phyloP scores from a whole-genome alignment of 2,113 vertebrate species.

The Crotalus horridus region DNA sequence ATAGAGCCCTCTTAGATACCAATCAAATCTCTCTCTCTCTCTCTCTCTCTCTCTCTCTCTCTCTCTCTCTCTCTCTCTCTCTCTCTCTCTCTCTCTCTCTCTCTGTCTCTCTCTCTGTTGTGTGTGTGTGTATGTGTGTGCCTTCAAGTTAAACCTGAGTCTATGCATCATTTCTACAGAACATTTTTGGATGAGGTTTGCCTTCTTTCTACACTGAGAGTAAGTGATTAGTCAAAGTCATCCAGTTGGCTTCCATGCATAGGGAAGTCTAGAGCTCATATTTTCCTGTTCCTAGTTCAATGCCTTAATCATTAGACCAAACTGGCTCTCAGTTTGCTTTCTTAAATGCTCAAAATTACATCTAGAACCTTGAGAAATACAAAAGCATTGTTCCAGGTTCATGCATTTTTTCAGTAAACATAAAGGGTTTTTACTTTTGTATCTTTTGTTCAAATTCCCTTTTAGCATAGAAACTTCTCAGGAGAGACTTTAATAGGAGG shows the following conservation, averaged over 20 bases:
- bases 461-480: background rate
- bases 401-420: background rate
- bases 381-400: background rate
- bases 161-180: background rate
- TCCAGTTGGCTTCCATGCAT: background rate
- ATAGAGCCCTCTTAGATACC: background rate
- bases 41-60: background rate
- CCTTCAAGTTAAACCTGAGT: background rate
- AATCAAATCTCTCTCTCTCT: background rate
- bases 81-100: background rate
- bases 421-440: background rate
- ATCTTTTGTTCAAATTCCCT: background rate
- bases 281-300: background rate
- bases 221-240: background rate
- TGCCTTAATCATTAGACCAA: background rate
- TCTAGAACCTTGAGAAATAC: background rate
- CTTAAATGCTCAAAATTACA: background rate
- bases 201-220: background rate
- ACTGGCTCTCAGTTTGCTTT: background rate
- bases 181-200: background rate
- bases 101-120: background rate
- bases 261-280: background rate
- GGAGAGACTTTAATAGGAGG: background rate
- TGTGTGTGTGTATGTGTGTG: accelerated
- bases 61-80: background rate